A percentile compares a stretch with the other conserved stretches of the same genome.
phyloP scores from a whole-genome alignment of 2,113 vertebrate genomes.

The Apistogramma diplotaenia region DNA sequence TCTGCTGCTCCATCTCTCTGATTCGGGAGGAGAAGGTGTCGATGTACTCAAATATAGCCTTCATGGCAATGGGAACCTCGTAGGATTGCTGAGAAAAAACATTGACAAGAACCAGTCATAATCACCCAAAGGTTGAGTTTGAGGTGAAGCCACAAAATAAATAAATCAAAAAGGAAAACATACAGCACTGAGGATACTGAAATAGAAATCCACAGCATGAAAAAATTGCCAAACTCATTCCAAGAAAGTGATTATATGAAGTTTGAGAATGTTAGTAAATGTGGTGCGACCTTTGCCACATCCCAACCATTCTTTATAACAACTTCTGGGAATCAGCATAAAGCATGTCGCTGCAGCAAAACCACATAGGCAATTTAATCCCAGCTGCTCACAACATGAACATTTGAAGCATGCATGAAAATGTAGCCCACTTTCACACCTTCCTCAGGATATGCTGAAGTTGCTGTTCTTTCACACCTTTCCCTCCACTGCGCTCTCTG shows the following conservation, averaged over 20 bases:
- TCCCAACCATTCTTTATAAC: not conserved
- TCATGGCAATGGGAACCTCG: constrained; percentile 97
- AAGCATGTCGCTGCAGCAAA: not conserved
- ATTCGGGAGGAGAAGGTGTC: constrained; percentile 97
- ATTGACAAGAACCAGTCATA: not conserved
- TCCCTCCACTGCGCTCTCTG: not conserved
- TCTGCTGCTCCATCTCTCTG: constrained; percentile 98
- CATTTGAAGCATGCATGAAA: not conserved
- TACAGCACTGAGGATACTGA: not conserved
- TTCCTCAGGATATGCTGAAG: not conserved
- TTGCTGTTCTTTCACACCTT: constrained; percentile 26
- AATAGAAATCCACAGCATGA: not conserved
- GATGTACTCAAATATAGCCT: constrained; percentile 91
- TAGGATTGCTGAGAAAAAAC: constrained; percentile 87
- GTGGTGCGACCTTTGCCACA: not conserved
- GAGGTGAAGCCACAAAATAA: not conserved
- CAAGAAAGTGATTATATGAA: not conserved
- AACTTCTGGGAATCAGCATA: constrained; percentile 9
- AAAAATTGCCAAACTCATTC: not conserved
- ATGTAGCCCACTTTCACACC: not conserved
- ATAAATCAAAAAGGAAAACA: not conserved
- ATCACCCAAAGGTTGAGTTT: not conserved
- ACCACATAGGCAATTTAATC: not conserved
- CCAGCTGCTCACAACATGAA: not conserved
- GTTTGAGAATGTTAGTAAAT: not conserved